Conservation (phyloP, 2,888 invertebrate genomes). For the Acanthosepion pharaonis region DNA sequence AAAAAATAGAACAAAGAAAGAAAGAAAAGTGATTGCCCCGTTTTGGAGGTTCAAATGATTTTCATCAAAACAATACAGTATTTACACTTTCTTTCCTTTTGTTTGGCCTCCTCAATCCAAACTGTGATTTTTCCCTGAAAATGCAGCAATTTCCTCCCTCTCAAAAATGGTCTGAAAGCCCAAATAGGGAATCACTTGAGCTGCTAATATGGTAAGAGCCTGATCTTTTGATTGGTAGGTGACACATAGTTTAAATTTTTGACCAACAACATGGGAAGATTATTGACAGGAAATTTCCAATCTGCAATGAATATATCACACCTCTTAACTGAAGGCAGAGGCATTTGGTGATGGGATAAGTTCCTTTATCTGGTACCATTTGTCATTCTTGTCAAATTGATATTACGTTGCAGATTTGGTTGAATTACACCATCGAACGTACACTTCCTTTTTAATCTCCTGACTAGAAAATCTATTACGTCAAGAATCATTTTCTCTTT, state of each 20-base stretch:
- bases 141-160: background rate
- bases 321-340: background rate
- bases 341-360: background rate
- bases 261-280: background rate
- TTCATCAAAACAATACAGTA: background rate
- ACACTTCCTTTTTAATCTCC: background rate
- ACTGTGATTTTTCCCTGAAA: background rate
- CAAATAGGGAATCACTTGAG: background rate
- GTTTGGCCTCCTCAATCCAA: background rate
- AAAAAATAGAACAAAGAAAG: background rate
- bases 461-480: background rate
- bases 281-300: background rate
- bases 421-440: background rate
- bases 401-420: background rate
- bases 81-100: background rate
- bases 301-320: background rate
- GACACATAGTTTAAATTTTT: background rate
- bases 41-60: background rate
- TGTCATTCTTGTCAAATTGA: constrained; percentile 33
- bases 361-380: background rate
- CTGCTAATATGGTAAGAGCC: background rate
- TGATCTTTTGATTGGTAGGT: background rate
- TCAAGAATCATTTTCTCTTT: background rate
- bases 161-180: background rate
- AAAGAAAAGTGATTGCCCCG: background rate